Percentiles rank a stretch among this genome's conserved stretches.
These are phyloP conservation scores for Stichopus chloronotus DNA, from an alignment of 35 echinoderm and acorn worm species.

Conservation along the genomic window DNA sequence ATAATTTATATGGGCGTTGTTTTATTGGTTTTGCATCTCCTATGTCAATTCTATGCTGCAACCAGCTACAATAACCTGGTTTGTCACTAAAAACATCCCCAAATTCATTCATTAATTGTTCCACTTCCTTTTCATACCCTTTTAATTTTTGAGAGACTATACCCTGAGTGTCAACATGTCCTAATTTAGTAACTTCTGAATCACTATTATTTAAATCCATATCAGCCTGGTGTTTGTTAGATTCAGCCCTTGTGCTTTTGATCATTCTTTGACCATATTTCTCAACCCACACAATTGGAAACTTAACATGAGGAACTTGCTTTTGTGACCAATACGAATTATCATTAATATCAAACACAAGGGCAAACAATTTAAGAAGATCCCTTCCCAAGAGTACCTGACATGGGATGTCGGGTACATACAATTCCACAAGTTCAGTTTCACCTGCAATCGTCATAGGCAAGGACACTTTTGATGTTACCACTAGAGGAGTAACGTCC, in stretches of 20 bases:
- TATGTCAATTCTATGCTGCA: constrained; percentile 21
- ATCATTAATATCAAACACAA: constrained; percentile 36
- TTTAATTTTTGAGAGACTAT: background rate
- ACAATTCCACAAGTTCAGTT: constrained; percentile 4
- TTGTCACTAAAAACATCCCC: constrained; percentile 3
- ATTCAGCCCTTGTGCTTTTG: background rate
- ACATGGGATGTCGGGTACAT: constrained; percentile 41
- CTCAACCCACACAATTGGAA: constrained; percentile 36
- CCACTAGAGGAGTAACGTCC: constrained; percentile 14
- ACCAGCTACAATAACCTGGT: constrained; percentile 42
- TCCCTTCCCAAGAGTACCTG: constrained; percentile 16
- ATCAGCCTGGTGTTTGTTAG: background rate
- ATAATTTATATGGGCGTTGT: constrained; percentile 1
- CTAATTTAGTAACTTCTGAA: background rate
- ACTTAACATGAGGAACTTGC: constrained; percentile 11
- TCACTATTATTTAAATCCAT: background rate
- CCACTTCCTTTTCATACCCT: constrained; percentile 45
- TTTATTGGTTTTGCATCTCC: constrained; percentile 26
- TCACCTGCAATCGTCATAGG: constrained; percentile 16
- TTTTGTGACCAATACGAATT: constrained; percentile 41
- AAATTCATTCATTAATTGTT: constrained; percentile 17
- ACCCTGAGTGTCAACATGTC: background rate
- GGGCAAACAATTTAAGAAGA: constrained; percentile 2
- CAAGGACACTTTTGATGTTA: background rate
- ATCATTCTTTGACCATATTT: background rate